Base-by-base conservation (phyloP, 2,113 vertebrate species). In the pig (Sus scrofa) region DNA sequence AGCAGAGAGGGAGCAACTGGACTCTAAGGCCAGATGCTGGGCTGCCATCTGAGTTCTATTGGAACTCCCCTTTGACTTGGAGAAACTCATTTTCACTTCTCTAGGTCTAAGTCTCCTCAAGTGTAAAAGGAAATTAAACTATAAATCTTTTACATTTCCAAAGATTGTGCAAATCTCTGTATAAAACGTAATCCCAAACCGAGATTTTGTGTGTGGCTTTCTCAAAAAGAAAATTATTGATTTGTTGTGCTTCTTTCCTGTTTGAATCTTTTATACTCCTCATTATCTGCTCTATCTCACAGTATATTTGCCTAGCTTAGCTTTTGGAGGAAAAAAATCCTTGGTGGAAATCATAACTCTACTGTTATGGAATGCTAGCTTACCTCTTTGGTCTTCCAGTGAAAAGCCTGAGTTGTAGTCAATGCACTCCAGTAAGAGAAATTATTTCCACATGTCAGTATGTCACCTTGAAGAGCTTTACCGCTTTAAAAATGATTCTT, bases 381-480 rank as follows among this genome's bases (percentile, higher is more conserved):
- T 32, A 22, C 58, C 32, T 91, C 58, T 63, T 63, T 74, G 26
- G 4, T 83, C 34, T 89, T 84, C 56, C 15, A 12, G 63, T 63
- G n/a, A 60, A 92, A 84, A 77, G 11, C 32, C 26, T 50, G 27
- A 60, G 44, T 82, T 79, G 24, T 84, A 32, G 63, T 77, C 34
- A 87, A 0, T 58, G 16, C 44, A 62, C 18, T 67, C 8, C 58
- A 75, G 27, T 70, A 74, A 97, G 85, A 86, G 13, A 86, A 91
- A 90, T 82, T 81, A 81, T 92, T 96, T 96, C 39, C 92, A 34
- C 79, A 85, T 62, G 37, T 93, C 75, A 94, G 44, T 30, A 71
- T 58, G 34, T 90, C 65, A 77, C 60, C 62, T 89, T 90, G 82
- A 85, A 92, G 85, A 90, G 67, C 62, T 89, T 96, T 94, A 77